Evolutionary conservation across 2,113 vertebrate genomes (phyloP).

Genomic region (Vireo altiloquus): DNA sequence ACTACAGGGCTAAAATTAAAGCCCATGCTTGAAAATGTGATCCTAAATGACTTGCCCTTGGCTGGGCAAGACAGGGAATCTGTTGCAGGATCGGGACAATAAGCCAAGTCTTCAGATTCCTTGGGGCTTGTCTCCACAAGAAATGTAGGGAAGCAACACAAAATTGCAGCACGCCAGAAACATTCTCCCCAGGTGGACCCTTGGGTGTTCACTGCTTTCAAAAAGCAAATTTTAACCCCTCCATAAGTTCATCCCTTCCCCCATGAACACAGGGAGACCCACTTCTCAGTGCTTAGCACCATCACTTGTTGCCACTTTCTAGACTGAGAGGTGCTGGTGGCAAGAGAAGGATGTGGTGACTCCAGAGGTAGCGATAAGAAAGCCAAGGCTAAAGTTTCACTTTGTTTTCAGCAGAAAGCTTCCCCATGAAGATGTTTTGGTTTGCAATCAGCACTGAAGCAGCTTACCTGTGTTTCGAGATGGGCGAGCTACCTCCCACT

Average conservation of each 20-base stretch:
- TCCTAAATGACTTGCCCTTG: slow-evolving; percentile 8
- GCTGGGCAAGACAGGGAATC: slow-evolving; percentile 15
- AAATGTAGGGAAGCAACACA: neutral
- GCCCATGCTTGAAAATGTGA: neutral
- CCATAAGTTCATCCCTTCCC: neutral
- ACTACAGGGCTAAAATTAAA: neutral
- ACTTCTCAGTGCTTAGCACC: neutral
- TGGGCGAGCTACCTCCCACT: neutral
- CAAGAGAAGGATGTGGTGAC: slow-evolving; percentile 46
- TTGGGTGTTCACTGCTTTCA: neutral
- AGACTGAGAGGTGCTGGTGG: neutral
- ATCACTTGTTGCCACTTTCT: neutral
- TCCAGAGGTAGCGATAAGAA: neutral
- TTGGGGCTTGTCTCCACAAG: slow-evolving; percentile 55
- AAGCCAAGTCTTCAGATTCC: slow-evolving; percentile 47
- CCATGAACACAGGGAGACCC: neutral
- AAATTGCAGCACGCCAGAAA: neutral
- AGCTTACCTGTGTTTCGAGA: neutral
- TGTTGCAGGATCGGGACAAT: slow-evolving; percentile 31
- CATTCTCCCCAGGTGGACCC: neutral
- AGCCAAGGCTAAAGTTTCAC: neutral
- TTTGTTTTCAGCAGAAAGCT: neutral
- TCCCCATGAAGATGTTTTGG: neutral
- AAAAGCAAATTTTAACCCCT: neutral
- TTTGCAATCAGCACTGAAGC: neutral